Base-by-base conservation (phyloP, 2,797 vertebrate genomes). In the Hylomyscus alleni region DNA sequence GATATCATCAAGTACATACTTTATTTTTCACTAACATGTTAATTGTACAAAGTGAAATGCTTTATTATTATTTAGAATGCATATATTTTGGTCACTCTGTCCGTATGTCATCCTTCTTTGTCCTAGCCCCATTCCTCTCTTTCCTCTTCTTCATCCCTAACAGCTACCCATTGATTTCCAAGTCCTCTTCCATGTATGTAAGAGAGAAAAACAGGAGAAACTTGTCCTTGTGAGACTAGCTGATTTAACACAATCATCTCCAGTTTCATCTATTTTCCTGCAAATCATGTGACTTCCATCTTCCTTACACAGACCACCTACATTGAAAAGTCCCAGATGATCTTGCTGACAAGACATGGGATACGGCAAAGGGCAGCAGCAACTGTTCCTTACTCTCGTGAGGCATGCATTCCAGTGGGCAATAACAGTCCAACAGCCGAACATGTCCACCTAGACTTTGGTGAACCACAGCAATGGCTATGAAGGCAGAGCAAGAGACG, bases 351-450 rank as follows among this genome's bases (percentile, higher is more conserved):
- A n/a, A 26, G 37, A 40, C 11, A 34, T 60, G 52, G 60, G 37
- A 77, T 10, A 37, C 0, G 78, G 4, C 11, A 89, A 20, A 91
- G 67, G 82, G 65, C 9, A 83, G 3, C 90, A 56, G 4, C 56
- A 31, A 34, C 22, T 50, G 67, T 6, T 72, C 19, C 69, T 20
- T 47, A 1, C 29, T 73, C 47, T 58, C 3, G 8, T 4, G 1
- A 77, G 44, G 24, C 40, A 52, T 11, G 12, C 34, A 37, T 7
- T 52, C 76, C 22, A 14, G 6, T 3, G 0, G 0, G 15, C 0
- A 83, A n/a, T 0, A 17, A 1, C 67, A n/a, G 60, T 14, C 15
- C 24, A 37, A 73, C 1, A 69, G 29, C 24, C 56, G 40, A 62
- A 58, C 0, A 47, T 50, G 54, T 62, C 72, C 47, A 34, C 7